A percentile compares a stretch with the other conserved stretches of the same genome.
Evolutionary conservation across 1,140 invertebrate species (phyloP).

Genomic region (Zaprionus africanus): DNA sequence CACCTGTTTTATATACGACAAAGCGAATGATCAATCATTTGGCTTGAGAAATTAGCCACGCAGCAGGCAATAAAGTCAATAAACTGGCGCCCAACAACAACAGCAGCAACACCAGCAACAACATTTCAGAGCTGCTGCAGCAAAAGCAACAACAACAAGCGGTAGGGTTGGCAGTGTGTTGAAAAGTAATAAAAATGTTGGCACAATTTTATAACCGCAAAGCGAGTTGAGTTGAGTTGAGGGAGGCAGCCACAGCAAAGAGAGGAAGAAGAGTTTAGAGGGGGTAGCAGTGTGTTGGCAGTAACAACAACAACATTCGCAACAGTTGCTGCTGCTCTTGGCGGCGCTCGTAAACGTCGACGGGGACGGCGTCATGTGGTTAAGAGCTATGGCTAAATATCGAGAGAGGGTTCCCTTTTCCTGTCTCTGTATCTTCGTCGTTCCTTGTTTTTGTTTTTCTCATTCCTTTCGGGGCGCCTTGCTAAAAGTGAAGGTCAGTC

Average conservation of each 20-base stretch:
- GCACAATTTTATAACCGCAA: slow-evolving; percentile 75
- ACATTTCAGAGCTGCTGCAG: not conserved
- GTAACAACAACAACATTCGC: not conserved
- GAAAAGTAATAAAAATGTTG: slow-evolving; percentile 83
- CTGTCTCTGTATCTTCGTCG: not conserved
- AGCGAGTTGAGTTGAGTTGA: slow-evolving; percentile 42
- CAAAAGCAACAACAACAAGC: slow-evolving; percentile 20
- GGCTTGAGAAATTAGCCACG: slow-evolving; percentile 44
- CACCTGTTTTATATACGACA: slow-evolving; percentile 24
- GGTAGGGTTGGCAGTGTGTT: slow-evolving; percentile 61
- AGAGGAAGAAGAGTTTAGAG: not conserved
- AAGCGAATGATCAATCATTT: slow-evolving; percentile 43
- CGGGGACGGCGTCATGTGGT: slow-evolving; percentile 69
- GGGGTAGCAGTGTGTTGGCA: not conserved
- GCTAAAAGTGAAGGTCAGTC: slow-evolving; percentile 64
- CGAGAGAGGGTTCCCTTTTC: slow-evolving; percentile 13
- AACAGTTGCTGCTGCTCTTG: slow-evolving; percentile 12
- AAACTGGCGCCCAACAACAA: slow-evolving; percentile 43
- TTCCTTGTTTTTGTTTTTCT: not conserved
- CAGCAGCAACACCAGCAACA: slow-evolving; percentile 21
- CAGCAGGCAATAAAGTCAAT: slow-evolving; percentile 50
- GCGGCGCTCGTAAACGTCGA: slow-evolving; percentile 22
- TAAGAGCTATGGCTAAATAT: slow-evolving; percentile 17
- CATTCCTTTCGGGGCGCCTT: slow-evolving; percentile 47
- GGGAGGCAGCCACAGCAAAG: slow-evolving; percentile 1